phyloP scores from a whole-genome alignment of 2,888 invertebrate genomes.

The Seira ritae region DNA sequence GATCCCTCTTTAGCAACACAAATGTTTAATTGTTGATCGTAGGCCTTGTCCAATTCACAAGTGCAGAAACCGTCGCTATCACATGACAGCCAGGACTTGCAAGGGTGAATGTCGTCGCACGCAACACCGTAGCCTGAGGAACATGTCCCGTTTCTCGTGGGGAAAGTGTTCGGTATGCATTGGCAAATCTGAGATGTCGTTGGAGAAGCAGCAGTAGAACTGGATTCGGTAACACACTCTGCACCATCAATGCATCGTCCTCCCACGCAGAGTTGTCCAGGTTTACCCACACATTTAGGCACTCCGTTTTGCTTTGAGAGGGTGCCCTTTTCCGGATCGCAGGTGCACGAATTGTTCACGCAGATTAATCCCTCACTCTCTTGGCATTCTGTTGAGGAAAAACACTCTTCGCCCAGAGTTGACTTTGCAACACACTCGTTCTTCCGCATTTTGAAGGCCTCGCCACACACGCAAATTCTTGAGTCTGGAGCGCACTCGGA shows the following conservation, averaged over 20 bases:
- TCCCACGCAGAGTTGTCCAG: too few relatives aligned
- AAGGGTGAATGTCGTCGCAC: constrained; percentile 13
- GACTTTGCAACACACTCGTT: too few relatives aligned
- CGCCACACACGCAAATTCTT: constrained; percentile 31
- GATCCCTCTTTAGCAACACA: background rate
- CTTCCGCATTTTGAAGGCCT: too few relatives aligned
- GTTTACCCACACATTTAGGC: constrained; percentile 31
- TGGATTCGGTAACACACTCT: too few relatives aligned
- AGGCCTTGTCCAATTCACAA: background rate
- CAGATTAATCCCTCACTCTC: constrained; percentile 36
- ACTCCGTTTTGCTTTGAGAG: background rate
- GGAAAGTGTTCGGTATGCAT: constrained; percentile 25
- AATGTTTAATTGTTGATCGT: background rate
- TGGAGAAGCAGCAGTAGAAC: background rate
- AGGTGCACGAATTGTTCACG: background rate
- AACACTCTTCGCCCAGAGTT: too few relatives aligned
- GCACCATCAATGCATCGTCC: constrained; percentile 17
- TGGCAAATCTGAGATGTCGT: constrained; percentile 14
- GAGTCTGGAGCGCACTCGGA: background rate
- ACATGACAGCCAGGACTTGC: constrained; percentile 36
- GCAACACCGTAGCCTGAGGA: constrained; percentile 30
- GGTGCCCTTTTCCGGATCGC: constrained; percentile 11
- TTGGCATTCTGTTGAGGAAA: too few relatives aligned
- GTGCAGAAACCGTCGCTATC: constrained; percentile 36
- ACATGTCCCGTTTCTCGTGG: constrained; percentile 30